Evolutionary conservation across 2,888 invertebrate genomes (phyloP).

Genomic region (Stramonita haemastoma): DNA sequence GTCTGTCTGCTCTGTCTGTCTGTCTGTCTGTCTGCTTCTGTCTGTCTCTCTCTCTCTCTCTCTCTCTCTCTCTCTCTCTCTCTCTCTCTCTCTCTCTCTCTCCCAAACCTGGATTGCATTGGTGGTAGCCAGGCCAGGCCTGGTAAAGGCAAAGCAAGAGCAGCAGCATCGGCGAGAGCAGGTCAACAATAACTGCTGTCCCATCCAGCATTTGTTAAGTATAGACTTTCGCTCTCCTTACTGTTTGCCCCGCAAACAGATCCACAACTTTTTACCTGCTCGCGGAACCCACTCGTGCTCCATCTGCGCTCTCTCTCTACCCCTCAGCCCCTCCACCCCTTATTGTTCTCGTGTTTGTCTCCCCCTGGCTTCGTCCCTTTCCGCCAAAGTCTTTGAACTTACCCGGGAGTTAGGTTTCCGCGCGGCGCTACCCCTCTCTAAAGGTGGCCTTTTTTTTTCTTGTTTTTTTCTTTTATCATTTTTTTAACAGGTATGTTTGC

Average conservation of each 20-base stretch:
- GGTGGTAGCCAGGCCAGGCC: too few relatives aligned
- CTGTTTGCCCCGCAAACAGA: background rate
- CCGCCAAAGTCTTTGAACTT: constrained; percentile 11
- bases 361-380: background rate
- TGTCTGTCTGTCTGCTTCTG: background rate
- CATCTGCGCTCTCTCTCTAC: background rate
- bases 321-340: background rate
- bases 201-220: background rate
- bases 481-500: background rate
- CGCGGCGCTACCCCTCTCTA: background rate
- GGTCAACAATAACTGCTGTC: background rate
- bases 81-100: background rate
- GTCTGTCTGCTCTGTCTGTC: background rate
- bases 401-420: constrained; percentile 9
- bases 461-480: background rate
- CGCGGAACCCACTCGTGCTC: background rate
- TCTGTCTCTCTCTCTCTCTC: background rate
- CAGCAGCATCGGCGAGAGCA: too few relatives aligned
- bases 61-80: background rate
- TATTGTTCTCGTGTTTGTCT: background rate
- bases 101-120: background rate
- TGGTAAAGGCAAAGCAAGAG: too few relatives aligned
- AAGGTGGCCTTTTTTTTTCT: background rate
- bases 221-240: background rate
- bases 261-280: background rate